These are phyloP conservation scores for Parapsyche elsis DNA, from an alignment of 1,140 invertebrate species.

Conservation along the genomic window DNA sequence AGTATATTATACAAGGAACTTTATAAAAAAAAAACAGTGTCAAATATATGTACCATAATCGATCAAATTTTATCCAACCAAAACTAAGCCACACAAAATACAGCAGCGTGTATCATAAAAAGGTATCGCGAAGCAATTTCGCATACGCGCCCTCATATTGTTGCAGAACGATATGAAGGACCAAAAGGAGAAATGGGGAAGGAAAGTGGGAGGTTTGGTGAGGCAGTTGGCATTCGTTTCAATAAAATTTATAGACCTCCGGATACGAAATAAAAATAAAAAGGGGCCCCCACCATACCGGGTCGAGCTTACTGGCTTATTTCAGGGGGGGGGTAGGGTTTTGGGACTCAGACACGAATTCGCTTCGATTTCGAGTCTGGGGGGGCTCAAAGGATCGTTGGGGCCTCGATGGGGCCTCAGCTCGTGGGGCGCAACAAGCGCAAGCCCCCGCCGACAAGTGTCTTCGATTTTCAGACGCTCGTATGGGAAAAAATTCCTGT, in stretches of 20 bases:
- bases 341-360: background rate
- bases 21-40: too few species aligned
- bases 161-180: background rate
- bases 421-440: background rate
- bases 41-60: too few species aligned
- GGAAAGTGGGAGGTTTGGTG: too few species aligned
- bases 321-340: background rate
- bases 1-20: too few species aligned
- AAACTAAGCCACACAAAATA: too few species aligned
- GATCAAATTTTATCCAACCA: too few species aligned
- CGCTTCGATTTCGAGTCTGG: slow-evolving; percentile 43
- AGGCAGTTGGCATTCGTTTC: background rate
- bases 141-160: background rate
- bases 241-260: slow-evolving; percentile 35
- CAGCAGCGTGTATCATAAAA: background rate
- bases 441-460: slow-evolving; percentile 34
- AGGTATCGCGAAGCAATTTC: background rate
- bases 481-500: background rate
- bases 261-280: slow-evolving; percentile 39
- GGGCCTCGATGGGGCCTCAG: slow-evolving; percentile 11
- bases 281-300: background rate
- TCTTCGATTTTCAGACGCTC: background rate
- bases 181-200: background rate
- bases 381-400: slow-evolving; percentile 40
- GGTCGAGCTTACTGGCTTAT: slow-evolving; percentile 21